Evolutionary conservation across 2,113 vertebrate species (phyloP), one percentile per base, ranked within the genome.

Genomic region (Clarias magur): DNA sequence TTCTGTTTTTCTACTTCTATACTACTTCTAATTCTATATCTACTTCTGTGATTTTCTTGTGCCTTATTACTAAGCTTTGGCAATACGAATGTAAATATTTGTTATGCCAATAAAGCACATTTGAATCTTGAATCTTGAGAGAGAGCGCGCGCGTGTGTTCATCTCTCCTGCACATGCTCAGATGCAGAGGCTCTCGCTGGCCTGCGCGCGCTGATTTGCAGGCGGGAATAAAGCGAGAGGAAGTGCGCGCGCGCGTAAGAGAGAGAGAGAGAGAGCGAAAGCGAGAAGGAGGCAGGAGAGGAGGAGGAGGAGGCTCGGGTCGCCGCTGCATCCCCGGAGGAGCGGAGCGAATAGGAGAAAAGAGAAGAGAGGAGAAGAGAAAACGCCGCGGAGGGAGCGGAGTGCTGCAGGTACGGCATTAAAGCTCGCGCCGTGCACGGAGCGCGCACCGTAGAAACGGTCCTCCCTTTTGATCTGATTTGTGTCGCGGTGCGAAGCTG

Each of bases 321-420:
- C 91, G 91, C 4, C 91, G 92, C 92, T 91, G 93, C 93, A 94
- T 91, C 92, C 90, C 83, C 57, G 93, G 93, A 94, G 91, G 91
- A 94, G 87, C 89, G 83, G 91, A 93, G 89, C 15, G 76, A 80
- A 38, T 13, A 80, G 57, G 57, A 80, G 57, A 60, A 59, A 78
- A 27, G 48, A 78, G 75, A 54, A 56, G 87, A 93, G 93, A 94
- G 92, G 91, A 94, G 88, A 91, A 84, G 25, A 83, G 42, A 93
- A 91, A 89, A 88, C 92, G 93, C 92, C 91, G 91, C 91, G 91
- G 90, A 89, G 93, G 92, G 89, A 94, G 88, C 79, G 94, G 88
- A 94, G 93, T 92, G 91, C 92, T 53, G 89, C 90, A 95, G 95
- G 95, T 95, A 95, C 53, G 21, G 68, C 27, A 57, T 84, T 56